Evolutionary conservation across 2,113 vertebrate species (phyloP), one percentile per base, ranked within the genome.

Genomic region (Daboia siamensis): DNA sequence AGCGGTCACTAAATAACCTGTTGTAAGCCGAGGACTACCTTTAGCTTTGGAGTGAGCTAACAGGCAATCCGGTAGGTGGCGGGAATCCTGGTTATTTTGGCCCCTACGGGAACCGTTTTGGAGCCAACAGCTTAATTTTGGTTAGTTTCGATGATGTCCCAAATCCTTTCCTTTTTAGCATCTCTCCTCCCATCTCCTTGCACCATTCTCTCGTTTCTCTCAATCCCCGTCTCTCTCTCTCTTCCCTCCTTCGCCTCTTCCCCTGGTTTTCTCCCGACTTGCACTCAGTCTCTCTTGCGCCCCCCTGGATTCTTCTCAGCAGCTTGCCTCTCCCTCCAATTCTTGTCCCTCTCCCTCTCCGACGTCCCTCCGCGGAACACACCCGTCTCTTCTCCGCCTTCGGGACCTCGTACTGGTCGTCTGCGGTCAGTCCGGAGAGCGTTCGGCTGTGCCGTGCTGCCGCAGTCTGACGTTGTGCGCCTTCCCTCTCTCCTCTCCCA

Each of bases 231-330:
- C 69, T 92, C 44, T 89, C 69, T 93, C 89, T 91, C 48, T 92
- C 44, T 92, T 69, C 93, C n/a, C 90, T 64, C 87, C 74, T 88
- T 94, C 90, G 85, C 90, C 54, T 93, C 33, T 44, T 93, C 92
- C 80, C 5, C 92, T 94, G 94, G 94, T 90, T 94, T 92, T 92
- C 92, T 91, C 3, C 90, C 90, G 94, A 94, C 89, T 26, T 94
- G 96, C 93, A 94, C 95, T 96, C 96, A 96, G 93, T 1, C 92
- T 95, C 96, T 94, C 93, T 95, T 94, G 95, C 10, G 96, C 94
- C 95, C 96, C 96, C 95, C 95, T 80, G 94, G 95, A 96, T 94
- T 91, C 94, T 54, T 95, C 94, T 95, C 94, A 96, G 96, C 96
- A 96, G 96, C 95, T 92, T 95, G 96, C 94, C 96, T 95, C 88